These are phyloP conservation scores for Eumaeus atala DNA, from an alignment of 1,140 invertebrate genomes.

Conservation along the genomic window DNA sequence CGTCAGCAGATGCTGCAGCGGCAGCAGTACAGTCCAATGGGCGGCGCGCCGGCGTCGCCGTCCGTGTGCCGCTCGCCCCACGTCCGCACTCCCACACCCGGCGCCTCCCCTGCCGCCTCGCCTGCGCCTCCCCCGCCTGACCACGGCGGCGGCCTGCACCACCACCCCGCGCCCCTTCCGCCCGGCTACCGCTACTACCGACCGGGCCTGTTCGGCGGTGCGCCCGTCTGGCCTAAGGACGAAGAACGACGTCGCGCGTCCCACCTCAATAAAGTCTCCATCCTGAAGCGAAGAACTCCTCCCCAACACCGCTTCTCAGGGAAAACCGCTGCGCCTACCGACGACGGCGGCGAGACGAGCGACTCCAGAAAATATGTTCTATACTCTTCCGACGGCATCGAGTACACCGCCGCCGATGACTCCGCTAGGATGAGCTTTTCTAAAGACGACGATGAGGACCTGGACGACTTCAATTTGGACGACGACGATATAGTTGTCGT, in stretches of 20 bases:
- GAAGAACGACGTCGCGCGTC: slow-evolving; percentile 69
- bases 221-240: slow-evolving; percentile 78
- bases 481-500: slow-evolving; percentile 79
- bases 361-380: slow-evolving; percentile 78
- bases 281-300: slow-evolving; percentile 71
- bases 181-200: slow-evolving; percentile 72
- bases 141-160: slow-evolving; percentile 36
- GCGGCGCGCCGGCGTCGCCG: slow-evolving; percentile 79
- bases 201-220: slow-evolving; percentile 81
- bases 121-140: slow-evolving; percentile 41
- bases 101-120: slow-evolving; percentile 51
- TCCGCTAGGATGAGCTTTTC: slow-evolving; percentile 48
- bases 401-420: slow-evolving; percentile 77
- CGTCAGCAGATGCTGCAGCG: slow-evolving; percentile 67
- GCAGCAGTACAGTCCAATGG: slow-evolving; percentile 70
- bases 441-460: slow-evolving; percentile 63
- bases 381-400: slow-evolving; percentile 76
- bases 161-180: slow-evolving; percentile 58
- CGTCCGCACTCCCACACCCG: slow-evolving; percentile 53
- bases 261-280: slow-evolving; percentile 75
- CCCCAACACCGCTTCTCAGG: slow-evolving; percentile 71
- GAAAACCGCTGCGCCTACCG: slow-evolving; percentile 63
- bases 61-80: slow-evolving; percentile 77
- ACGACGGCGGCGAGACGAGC: slow-evolving; percentile 64
- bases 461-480: slow-evolving; percentile 69